phyloP scores from a whole-genome alignment of 2,888 invertebrate genomes.

The Ormyrus rosae region DNA sequence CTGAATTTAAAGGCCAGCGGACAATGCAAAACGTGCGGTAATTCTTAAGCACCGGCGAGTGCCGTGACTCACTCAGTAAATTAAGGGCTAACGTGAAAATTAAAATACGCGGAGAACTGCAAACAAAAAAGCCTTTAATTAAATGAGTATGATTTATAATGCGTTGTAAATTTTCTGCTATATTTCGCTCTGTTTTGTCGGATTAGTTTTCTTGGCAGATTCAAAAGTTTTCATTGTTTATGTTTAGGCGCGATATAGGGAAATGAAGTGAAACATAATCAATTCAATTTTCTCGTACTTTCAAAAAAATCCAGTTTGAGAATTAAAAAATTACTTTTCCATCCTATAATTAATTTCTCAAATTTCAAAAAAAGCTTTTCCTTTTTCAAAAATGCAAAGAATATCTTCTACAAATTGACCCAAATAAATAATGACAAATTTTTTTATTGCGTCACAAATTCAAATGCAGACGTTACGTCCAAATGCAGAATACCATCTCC shows the following conservation, averaged over 20 bases:
- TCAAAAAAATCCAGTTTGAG: no score
- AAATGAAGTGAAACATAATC: neutral
- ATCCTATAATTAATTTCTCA: no score
- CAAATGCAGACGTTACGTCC: no score
- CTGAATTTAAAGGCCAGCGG: conserved; percentile 38
- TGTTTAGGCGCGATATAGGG: neutral
- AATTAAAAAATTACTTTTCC: no score
- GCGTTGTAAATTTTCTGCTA: neutral
- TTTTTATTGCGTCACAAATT: no score
- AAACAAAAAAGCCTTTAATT: conserved; percentile 28
- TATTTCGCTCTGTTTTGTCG: neutral
- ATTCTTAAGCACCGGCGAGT: conserved; percentile 39
- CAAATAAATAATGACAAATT: no score
- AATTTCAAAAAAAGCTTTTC: no score
- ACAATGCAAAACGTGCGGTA: conserved; percentile 39
- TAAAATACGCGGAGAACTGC: conserved; percentile 24
- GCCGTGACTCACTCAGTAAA: conserved; percentile 31
- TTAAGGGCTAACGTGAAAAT: conserved; percentile 26
- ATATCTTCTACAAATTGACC: no score
- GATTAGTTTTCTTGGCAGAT: no score
- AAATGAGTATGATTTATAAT: conserved; percentile 5
- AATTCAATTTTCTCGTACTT: neutral
- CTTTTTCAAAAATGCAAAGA: no score
- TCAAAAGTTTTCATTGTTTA: neutral
- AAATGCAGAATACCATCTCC: no score